phyloP scores from a whole-genome alignment of 92 coral and sea anemone species.

The Plumapathes pennacea region DNA sequence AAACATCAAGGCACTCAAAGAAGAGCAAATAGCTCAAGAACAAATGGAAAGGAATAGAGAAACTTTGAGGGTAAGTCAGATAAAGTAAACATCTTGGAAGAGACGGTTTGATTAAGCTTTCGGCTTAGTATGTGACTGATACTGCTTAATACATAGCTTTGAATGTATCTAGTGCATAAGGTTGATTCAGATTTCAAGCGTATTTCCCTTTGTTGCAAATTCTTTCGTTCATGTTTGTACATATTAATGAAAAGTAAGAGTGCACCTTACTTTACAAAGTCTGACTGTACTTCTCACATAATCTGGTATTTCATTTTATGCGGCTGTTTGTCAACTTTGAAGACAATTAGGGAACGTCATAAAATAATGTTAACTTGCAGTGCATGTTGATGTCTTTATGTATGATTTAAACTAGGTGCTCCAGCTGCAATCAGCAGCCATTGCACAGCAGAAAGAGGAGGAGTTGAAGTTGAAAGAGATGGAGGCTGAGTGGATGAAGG shows the following conservation, averaged over 20 bases:
- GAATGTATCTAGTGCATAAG: too few species aligned
- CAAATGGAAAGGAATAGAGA: slow-evolving; percentile 93
- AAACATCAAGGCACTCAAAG: slow-evolving; percentile 69
- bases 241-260: too few species aligned
- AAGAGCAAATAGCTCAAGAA: slow-evolving; percentile 73
- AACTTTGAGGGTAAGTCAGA: slow-evolving; percentile 76
- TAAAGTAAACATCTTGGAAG: too few species aligned
- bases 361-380: neutral
- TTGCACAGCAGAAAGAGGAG: slow-evolving; percentile 70
- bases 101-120: neutral
- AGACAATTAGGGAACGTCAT: too few species aligned
- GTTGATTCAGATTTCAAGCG: neutral
- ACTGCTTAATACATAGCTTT: too few species aligned
- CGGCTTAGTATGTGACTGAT: too few species aligned
- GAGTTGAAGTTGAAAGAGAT: slow-evolving; percentile 79
- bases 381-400: neutral
- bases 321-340: too few species aligned
- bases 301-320: too few species aligned
- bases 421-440: slow-evolving; percentile 83
- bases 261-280: too few species aligned
- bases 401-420: slow-evolving; percentile 42
- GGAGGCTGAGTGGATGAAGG: slow-evolving; percentile 97
- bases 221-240: too few species aligned
- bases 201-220: too few species aligned
- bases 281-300: too few species aligned